These are phyloP conservation scores for Hipparchia semele DNA, from an alignment of 2,888 invertebrate genomes.

Conservation along the genomic window DNA sequence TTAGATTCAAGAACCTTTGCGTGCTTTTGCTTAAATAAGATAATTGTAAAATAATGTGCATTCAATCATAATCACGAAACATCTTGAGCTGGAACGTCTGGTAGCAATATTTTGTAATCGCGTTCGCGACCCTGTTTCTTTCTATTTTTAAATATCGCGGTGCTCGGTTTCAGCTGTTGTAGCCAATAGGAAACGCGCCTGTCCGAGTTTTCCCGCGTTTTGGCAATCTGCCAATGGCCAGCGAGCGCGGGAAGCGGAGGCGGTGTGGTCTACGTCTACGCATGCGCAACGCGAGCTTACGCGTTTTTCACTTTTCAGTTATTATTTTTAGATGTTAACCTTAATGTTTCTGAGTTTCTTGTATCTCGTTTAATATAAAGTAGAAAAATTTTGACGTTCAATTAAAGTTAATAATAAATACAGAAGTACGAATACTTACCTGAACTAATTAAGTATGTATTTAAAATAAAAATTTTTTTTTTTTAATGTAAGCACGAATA, in stretches of 20 bases:
- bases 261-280: slow-evolving; percentile 48
- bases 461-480: too few relatives aligned
- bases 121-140: slow-evolving; percentile 59
- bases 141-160: slow-evolving; percentile 83
- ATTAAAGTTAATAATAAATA: too few relatives aligned
- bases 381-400: too few relatives aligned
- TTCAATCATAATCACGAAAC: slow-evolving; percentile 4
- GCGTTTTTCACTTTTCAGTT: slow-evolving; percentile 15
- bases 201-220: slow-evolving; percentile 71
- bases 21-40: too few relatives aligned
- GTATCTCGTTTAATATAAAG: not conserved
- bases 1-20: too few relatives aligned
- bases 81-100: slow-evolving; percentile 30
- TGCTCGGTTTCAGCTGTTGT: slow-evolving; percentile 74
- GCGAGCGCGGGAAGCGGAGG: slow-evolving; percentile 63
- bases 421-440: too few relatives aligned
- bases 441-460: too few relatives aligned
- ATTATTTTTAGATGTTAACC: slow-evolving; percentile 20
- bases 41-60: too few relatives aligned
- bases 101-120: slow-evolving; percentile 55
- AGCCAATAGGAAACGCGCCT: slow-evolving; percentile 66
- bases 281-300: slow-evolving; percentile 51
- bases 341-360: not conserved
- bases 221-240: slow-evolving; percentile 76
- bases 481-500: too few relatives aligned